Percentiles rank a stretch among this genome's conserved stretches.
Evolutionary conservation across 2,888 invertebrate species (phyloP).

Genomic region (Phengaris arion): DNA sequence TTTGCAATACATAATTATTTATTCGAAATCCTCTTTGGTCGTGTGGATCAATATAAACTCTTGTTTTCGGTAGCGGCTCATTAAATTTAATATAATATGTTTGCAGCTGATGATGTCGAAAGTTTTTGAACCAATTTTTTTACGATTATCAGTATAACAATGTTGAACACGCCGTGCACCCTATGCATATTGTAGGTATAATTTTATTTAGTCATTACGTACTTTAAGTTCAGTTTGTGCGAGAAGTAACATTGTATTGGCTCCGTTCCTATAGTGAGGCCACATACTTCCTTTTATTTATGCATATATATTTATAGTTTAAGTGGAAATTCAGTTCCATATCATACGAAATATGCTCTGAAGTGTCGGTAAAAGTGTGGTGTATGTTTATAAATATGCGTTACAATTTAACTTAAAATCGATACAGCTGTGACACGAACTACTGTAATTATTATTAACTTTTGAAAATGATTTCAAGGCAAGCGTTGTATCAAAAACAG

Average conservation of each 20-base stretch:
- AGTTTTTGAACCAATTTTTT: neutral
- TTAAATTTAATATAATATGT: too few relatives aligned
- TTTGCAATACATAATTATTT: neutral
- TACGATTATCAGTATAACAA: neutral
- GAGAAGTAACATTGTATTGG: constrained; percentile 61
- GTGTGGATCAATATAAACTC: too few relatives aligned
- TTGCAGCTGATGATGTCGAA: neutral
- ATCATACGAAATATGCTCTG: constrained; percentile 56
- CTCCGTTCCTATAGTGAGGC: constrained; percentile 73
- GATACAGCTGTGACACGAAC: neutral
- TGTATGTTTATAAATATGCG: constrained; percentile 34
- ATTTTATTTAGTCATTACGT: constrained; percentile 75
- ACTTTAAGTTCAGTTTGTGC: constrained; percentile 70
- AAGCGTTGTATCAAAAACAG: neutral
- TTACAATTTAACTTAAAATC: neutral
- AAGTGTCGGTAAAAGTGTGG: constrained; percentile 49
- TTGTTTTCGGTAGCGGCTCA: too few relatives aligned
- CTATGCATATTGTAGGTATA: constrained; percentile 65
- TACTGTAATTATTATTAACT: neutral
- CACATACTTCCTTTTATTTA: constrained; percentile 68
- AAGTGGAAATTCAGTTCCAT: constrained; percentile 57
- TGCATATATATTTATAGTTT: constrained; percentile 63
- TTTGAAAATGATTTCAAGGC: neutral
- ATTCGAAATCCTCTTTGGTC: neutral
- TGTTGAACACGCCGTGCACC: neutral